Evolutionary conservation across 2,113 vertebrate genomes (phyloP), one percentile per base, ranked within the genome.

Genomic region (Pseudorasbora parva): DNA sequence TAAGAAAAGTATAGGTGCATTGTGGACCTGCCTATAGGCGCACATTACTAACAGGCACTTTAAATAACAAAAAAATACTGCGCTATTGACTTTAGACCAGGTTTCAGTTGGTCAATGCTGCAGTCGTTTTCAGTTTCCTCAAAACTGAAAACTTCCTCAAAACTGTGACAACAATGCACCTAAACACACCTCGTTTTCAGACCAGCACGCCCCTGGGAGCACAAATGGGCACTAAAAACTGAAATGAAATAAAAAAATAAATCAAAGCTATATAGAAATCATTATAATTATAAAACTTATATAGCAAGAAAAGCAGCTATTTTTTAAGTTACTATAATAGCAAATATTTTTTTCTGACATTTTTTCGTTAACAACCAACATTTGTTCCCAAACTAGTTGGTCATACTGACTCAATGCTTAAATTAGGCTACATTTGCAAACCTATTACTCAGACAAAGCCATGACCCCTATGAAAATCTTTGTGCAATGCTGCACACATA

Each of bases 371-470:
- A 33, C 27, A 33, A 33, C 25, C 62, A 19, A 9, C 27, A 33
- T 37, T 33, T 66, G 30, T 15, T 66, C 30, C 1, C 17, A 68
- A 37, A 37, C 17, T 68, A 66, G 15, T 66, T 37, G 33, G 17
- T 21, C 30, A 9, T 68, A 21, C 30, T 68, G 64, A 68, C 17
- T 68, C 30, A 10, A 10, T 19, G 1, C 30, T 68, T 68, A 37
- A 68, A 41, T 41, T 21, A 68, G 17, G 4, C 8, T 37, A 19
- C 19, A 68, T 68, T n/a, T 21, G 33, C 17, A 68, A 68, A 17
- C 64, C 19, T 41, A 21, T 68, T 68, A 68, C 64, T 68, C 64
- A 68, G 64, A 68, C 64, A 41, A 68, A 68, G 9, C 33, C 64
- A 68, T 41, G 17, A 66, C 62, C 7, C 15, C 27, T 8, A 66